These are phyloP conservation scores for Eptatretus atami DNA, from an alignment of 2,797 vertebrate genomes.

Conservation along the genomic window DNA sequence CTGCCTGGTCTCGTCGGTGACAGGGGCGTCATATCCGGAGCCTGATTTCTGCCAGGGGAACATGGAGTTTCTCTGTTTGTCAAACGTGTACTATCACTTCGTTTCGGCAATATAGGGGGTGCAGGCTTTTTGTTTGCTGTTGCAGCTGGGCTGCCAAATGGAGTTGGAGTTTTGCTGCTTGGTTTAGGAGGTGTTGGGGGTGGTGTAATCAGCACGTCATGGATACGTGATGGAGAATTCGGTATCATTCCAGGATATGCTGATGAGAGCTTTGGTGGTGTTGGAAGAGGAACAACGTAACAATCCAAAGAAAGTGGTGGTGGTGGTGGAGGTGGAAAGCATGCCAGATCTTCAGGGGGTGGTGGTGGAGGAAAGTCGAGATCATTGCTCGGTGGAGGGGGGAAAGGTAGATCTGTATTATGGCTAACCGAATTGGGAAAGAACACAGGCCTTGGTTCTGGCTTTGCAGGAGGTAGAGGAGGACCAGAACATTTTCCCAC, in stretches of 20 bases:
- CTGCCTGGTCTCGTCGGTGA: slow-evolving; percentile 54
- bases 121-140: slow-evolving; percentile 38
- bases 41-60: slow-evolving; percentile 15
- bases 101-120: slow-evolving; percentile 32
- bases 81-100: slow-evolving; percentile 38
- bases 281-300: slow-evolving; percentile 53
- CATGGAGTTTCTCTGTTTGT: slow-evolving; percentile 19
- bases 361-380: slow-evolving; percentile 52
- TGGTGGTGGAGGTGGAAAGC: slow-evolving; percentile 32
- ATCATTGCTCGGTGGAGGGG: slow-evolving; percentile 37
- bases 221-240: too few relatives aligned
- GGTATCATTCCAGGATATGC: slow-evolving; percentile 17
- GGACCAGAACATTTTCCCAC: slow-evolving; percentile 11
- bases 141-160: slow-evolving; percentile 1
- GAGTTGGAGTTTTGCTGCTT: neutral
- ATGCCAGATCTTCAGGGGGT: slow-evolving; percentile 28
- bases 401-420: too few relatives aligned
- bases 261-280: slow-evolving; percentile 49
- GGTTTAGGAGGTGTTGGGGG: too few relatives aligned
- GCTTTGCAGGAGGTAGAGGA: slow-evolving; percentile 45
- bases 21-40: slow-evolving; percentile 21
- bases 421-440: too few relatives aligned
- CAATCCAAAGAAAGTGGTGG: slow-evolving; percentile 20
- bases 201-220: too few relatives aligned
- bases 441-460: slow-evolving; percentile 13